Evolutionary conservation across 2,888 invertebrate species (phyloP).

Genomic region (Tuta absoluta): DNA sequence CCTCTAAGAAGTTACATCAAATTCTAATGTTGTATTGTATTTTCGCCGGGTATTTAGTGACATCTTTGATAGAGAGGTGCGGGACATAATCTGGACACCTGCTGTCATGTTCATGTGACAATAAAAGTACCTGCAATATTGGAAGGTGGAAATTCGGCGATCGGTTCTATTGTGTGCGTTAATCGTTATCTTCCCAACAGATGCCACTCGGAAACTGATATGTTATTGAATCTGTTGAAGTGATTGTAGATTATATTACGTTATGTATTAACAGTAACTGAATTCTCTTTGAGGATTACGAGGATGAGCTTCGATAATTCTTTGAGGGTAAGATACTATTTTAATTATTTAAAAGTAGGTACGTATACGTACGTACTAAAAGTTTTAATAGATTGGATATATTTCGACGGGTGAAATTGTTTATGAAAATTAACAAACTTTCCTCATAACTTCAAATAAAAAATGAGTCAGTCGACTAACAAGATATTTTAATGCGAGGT

Average conservation of each 20-base stretch:
- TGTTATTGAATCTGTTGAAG: neutral
- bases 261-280: slow-evolving; percentile 11
- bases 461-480: too few species aligned
- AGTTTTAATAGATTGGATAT: too few species aligned
- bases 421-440: too few species aligned
- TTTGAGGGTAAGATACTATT: slow-evolving; percentile 4
- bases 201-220: neutral
- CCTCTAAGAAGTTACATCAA: slow-evolving; percentile 22
- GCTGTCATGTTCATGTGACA: slow-evolving; percentile 55
- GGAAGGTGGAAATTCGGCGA: slow-evolving; percentile 5
- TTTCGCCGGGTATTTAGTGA: slow-evolving; percentile 35
- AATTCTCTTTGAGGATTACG: neutral
- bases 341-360: neutral
- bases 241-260: neutral
- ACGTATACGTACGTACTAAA: too few species aligned
- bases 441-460: too few species aligned
- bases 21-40: slow-evolving; percentile 11
- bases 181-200: neutral
- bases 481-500: too few species aligned
- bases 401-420: too few species aligned
- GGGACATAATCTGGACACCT: slow-evolving; percentile 52
- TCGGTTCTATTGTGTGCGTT: neutral
- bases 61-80: slow-evolving; percentile 46
- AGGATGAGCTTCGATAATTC: neutral
- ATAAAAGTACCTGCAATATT: slow-evolving; percentile 42